Evolutionary conservation across 2,888 invertebrate genomes (phyloP), one percentile per base, ranked within the genome.

Genomic region (Mythimna ferrago): DNA sequence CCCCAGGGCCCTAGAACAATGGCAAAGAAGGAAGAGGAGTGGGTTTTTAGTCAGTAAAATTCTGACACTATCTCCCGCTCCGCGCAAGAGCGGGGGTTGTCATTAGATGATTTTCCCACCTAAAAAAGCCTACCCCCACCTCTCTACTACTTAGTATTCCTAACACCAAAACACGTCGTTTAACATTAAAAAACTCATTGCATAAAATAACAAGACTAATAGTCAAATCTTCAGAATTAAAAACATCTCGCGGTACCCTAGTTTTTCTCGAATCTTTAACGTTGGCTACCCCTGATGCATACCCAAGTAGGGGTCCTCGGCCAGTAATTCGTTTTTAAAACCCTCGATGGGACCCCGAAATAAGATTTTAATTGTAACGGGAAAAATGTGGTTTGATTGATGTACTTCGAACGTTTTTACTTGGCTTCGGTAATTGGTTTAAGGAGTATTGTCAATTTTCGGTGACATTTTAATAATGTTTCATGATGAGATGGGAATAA

Each of bases 351-450:
- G 80, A 57, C 71, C 75, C 51, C 66, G 81, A 84, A 88, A 88
- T 87, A 89, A 88, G 89, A 80, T 89, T 92, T 92, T 92, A 93
- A 93, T 92, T 93, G 90, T 90, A 82, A 83, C 66, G 73, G 74
- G 81, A 88, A 88, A 91, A 90, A 90, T 85, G 88, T 85, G 87
- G 88, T 90, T 89, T 90, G 90, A 92, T 91, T 86, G 87, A 91
- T 87, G 85, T 79, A 66, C 83, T 78, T 60, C 44, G 66, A 73
- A 62, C 65, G 73, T 75, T 64, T 69, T 63, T 53, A 56, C 67
- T 21, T 51, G 60, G 9, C 32, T 64, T n/a, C 16, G 2, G 62
- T 57, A 75, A 70, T 76, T 71, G 35, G 41, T 56, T 64, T 58
- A 51, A 71, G 48, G 51, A 26, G 44, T 19, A 71, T 51, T 78